Base-by-base conservation (phyloP, 1,140 invertebrate species). In the Acyrthosiphon pisum region DNA sequence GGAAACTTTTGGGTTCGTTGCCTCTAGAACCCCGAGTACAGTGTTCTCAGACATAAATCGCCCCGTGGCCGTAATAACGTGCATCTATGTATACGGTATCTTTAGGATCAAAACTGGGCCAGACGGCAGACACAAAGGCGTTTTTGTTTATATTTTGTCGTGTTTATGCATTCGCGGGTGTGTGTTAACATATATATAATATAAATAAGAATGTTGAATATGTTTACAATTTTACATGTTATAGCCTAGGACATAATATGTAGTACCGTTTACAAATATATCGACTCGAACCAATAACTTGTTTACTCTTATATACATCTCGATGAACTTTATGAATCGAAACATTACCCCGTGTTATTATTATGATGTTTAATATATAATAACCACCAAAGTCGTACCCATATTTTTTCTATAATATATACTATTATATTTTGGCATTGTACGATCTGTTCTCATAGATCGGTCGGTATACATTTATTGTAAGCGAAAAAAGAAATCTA, bases 1-100 rank as follows among this genome's bases (percentile, higher is more conserved):
- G 46, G 44, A 93, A 93, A 93, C 81, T 93, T 93, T 93, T 14
- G 1, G 91, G 91, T 93, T 84, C 48, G 91, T 84, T 93, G 76
- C 23, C 48, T 81, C 48, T 26, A 14, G 48, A 86, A 93, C 37
- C 37, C 46, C 8, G 81, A 18, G 14, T 48, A 35, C 68, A 53
- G 46, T 86, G 81, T 56, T 84, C 60, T 93, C 76, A 93, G 23
- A 93, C 76, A 53, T 93, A 86, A 86, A 93, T 93, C 81, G 76
- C 37, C 35, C 46, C 1, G 37, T 23, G 81, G 46, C 35, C 22
- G 50, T 56, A 89, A 26, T 89, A 89, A 89, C n/a, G 60, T n/a
- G 14, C 23, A n/a, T n/a, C 41, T n/a, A 60, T 68, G 46, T 26
- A 30, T 20, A 53, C 6, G 90, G 41, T 76, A 91, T 35, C 18